phyloP scores from a whole-genome alignment of 2,797 vertebrate species.

The Rostrhamus sociabilis region DNA sequence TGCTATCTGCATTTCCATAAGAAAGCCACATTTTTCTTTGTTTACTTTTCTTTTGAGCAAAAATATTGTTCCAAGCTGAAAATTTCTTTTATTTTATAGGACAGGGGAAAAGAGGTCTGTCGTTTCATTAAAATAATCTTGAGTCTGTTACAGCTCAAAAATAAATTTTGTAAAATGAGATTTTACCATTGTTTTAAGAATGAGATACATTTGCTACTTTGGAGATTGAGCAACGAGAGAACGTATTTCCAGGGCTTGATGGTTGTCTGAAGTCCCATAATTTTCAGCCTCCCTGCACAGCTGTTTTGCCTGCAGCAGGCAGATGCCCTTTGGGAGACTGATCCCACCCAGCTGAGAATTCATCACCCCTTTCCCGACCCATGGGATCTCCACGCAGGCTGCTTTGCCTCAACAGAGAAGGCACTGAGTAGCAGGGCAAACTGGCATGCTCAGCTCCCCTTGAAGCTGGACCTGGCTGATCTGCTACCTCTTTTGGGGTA shows the following conservation, averaged over 20 bases:
- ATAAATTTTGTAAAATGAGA: background rate
- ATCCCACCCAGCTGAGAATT: background rate
- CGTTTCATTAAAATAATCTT: background rate
- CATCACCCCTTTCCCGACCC: background rate
- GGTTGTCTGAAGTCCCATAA: background rate
- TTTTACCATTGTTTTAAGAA: background rate
- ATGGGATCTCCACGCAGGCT: background rate
- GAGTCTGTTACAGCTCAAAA: background rate
- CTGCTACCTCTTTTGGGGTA: background rate
- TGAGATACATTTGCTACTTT: background rate
- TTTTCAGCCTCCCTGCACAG: background rate
- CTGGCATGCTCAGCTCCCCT: background rate
- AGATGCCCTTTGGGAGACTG: background rate
- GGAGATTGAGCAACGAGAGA: background rate
- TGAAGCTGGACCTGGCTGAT: background rate
- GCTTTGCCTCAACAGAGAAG: background rate
- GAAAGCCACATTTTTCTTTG: background rate
- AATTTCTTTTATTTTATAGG: background rate
- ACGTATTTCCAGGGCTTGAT: background rate
- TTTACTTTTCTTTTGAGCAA: background rate
- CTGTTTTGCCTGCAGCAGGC: background rate
- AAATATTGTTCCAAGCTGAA: background rate
- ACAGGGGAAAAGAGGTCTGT: background rate
- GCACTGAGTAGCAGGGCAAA: background rate
- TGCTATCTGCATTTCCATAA: background rate